phyloP scores from a whole-genome alignment of 2,888 invertebrate genomes.

The Autographa gamma region DNA sequence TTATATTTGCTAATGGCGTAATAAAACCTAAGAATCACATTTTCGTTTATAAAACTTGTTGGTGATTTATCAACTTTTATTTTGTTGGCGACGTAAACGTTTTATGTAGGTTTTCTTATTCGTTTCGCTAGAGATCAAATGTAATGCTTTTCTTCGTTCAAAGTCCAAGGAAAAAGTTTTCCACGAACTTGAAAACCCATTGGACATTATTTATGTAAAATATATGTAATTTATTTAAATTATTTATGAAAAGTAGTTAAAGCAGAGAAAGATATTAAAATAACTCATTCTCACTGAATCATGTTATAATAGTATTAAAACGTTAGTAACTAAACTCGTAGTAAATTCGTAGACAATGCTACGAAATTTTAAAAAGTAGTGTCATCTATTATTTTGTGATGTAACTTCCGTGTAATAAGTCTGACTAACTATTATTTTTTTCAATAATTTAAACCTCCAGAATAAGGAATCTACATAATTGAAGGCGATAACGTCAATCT shows the following conservation, averaged over 20 bases:
- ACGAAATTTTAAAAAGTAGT: not conserved
- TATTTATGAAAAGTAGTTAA: too few relatives aligned
- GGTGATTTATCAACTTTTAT: constrained; percentile 29
- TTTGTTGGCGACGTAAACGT: constrained; percentile 41
- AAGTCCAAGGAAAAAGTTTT: not conserved
- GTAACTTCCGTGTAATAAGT: too few relatives aligned
- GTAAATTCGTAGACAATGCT: not conserved
- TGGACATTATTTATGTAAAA: too few relatives aligned
- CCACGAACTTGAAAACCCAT: not conserved
- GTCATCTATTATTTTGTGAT: not conserved
- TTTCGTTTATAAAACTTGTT: constrained; percentile 12
- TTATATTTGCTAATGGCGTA: constrained; percentile 14
- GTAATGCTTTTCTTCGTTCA: not conserved
- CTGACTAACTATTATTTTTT: too few relatives aligned
- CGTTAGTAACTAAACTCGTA: not conserved
- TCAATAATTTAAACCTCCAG: too few relatives aligned
- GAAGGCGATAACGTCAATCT: too few relatives aligned
- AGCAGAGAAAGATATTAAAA: too few relatives aligned
- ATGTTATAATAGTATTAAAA: too few relatives aligned
- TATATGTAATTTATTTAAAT: too few relatives aligned
- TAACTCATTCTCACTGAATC: too few relatives aligned
- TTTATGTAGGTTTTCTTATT: constrained; percentile 7
- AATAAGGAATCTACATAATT: too few relatives aligned
- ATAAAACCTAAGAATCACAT: constrained; percentile 21
- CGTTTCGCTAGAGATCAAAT: not conserved